These are phyloP conservation scores for Drosophila hamatofila DNA, from an alignment of 2,888 invertebrate species.

Conservation along the genomic window DNA sequence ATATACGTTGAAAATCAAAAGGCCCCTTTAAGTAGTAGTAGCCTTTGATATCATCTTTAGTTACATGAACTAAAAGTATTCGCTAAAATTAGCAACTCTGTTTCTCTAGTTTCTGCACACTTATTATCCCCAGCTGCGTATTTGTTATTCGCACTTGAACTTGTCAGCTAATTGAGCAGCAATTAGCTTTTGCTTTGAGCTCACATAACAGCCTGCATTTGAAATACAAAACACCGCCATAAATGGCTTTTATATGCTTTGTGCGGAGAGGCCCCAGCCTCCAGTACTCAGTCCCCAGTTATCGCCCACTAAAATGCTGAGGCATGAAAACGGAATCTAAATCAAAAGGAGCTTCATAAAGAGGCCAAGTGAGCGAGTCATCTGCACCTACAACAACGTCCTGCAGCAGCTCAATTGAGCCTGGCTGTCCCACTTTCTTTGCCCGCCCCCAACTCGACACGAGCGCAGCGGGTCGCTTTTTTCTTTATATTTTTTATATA, in stretches of 20 bases:
- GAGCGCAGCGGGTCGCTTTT: slow-evolving; percentile 50
- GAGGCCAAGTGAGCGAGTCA: slow-evolving; percentile 42
- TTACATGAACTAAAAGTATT: neutral
- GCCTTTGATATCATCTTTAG: neutral
- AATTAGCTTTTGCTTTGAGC: slow-evolving; percentile 13
- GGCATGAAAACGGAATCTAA: slow-evolving; percentile 25
- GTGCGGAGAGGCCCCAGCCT: neutral
- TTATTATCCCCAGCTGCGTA: neutral
- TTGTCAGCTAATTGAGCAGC: slow-evolving; percentile 19
- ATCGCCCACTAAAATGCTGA: slow-evolving; percentile 1
- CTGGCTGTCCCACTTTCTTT: slow-evolving; percentile 7
- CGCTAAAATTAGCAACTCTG: too few relatives aligned
- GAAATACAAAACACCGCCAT: neutral
- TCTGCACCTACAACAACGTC: slow-evolving; percentile 26
- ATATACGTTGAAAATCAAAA: too few relatives aligned
- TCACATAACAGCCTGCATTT: neutral
- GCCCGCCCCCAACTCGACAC: slow-evolving; percentile 1
- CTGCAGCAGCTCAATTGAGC: slow-evolving; percentile 47
- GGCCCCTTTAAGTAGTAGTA: too few relatives aligned
- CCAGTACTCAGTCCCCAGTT: neutral
- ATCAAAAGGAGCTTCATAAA: slow-evolving; percentile 32
- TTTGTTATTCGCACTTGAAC: neutral
- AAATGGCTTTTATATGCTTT: slow-evolving; percentile 16
- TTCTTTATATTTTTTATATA: slow-evolving; percentile 12
- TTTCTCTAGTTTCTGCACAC: too few relatives aligned